A percentile compares a stretch with the other conserved stretches of the same genome.
Conservation (phyloP, 2,797 vertebrate genomes). For the Dicrostonyx torquatus region DNA sequence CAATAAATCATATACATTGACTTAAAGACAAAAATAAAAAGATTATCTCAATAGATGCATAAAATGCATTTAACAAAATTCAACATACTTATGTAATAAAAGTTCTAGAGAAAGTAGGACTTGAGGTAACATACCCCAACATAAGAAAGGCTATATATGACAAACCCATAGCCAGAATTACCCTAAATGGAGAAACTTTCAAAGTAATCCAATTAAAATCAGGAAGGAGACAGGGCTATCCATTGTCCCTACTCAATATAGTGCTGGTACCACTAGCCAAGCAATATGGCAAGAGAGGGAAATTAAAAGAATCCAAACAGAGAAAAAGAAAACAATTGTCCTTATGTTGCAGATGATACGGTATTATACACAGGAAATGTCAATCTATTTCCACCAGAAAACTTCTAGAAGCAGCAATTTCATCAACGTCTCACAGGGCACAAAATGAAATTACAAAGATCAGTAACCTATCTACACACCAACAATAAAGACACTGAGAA, state of each 20-base stretch:
- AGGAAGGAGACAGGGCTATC: not conserved
- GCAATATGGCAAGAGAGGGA: too few relatives aligned
- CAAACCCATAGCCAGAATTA: not conserved
- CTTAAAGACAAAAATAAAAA: not conserved
- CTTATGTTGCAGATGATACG: not conserved
- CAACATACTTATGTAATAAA: not conserved
- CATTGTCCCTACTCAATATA: not conserved
- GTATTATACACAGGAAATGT: not conserved
- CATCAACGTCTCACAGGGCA: not conserved
- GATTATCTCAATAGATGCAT: not conserved
- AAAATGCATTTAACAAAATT: not conserved
- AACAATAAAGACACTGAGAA: not conserved
- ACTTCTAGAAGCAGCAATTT: not conserved
- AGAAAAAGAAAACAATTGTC: not conserved
- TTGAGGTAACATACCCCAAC: not conserved
- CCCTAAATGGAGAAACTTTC: not conserved
- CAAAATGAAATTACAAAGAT: not conserved
- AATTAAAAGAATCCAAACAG: not conserved
- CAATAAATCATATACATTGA: not conserved
- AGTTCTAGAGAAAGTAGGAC: not conserved
- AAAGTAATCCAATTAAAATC: not conserved
- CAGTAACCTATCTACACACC: not conserved
- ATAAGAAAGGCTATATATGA: not conserved
- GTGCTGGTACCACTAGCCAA: not conserved
- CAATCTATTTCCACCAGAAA: not conserved